phyloP scores from a whole-genome alignment of 1,140 invertebrate genomes.

The Leptestheria dahalacensis region DNA sequence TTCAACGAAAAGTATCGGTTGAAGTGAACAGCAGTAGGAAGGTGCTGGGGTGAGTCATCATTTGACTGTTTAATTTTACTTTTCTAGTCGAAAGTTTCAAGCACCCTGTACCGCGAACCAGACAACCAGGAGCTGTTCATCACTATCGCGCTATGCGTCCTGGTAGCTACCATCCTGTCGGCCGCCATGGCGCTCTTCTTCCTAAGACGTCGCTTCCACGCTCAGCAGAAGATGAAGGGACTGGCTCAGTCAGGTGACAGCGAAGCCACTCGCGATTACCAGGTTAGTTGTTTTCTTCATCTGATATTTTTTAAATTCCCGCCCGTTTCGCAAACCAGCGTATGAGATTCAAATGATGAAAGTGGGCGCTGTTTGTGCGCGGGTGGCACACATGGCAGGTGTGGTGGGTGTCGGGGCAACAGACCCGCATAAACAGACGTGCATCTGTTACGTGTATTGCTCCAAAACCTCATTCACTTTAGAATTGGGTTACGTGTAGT shows the following conservation, averaged over 20 bases:
- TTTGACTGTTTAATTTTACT: background rate
- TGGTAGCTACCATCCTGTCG: conserved; percentile 50
- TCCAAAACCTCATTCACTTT: background rate
- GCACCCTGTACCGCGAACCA: conserved; percentile 29
- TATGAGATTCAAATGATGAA: too few relatives aligned
- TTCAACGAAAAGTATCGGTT: background rate
- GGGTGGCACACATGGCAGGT: background rate
- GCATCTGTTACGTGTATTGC: background rate
- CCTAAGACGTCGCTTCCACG: conserved; percentile 51
- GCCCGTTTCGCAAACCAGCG: too few relatives aligned
- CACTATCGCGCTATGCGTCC: conserved; percentile 45
- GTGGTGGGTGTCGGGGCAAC: background rate
- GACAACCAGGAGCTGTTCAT: conserved; percentile 31
- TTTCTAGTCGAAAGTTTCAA: conserved; percentile 38
- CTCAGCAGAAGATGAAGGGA: conserved; percentile 46
- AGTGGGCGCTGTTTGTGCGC: too few relatives aligned
- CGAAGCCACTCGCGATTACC: conserved; percentile 86
- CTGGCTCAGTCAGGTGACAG: conserved; percentile 43
- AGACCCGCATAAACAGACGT: background rate
- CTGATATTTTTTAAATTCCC: too few relatives aligned
- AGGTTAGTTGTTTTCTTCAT: too few relatives aligned
- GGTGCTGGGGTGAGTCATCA: background rate
- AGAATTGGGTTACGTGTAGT: too few relatives aligned
- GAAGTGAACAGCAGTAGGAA: background rate
- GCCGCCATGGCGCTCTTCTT: conserved; percentile 51